Base-by-base conservation (phyloP, 2,113 vertebrate species). In the Leptobrachium ailaonicum region DNA sequence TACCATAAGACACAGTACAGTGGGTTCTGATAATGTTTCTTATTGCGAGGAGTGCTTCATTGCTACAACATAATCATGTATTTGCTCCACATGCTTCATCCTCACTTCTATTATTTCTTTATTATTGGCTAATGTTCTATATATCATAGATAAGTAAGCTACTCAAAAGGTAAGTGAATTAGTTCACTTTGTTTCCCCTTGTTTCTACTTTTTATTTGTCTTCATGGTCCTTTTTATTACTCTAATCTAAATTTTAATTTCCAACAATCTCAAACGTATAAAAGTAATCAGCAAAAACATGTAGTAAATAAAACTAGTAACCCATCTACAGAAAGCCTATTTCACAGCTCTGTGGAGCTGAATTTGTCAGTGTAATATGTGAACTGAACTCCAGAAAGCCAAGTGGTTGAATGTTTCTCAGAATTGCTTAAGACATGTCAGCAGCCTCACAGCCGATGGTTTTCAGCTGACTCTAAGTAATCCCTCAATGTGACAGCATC, bases 401-500 rank as follows among this genome's bases (percentile, higher is more conserved):
- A 70, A 45, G 66, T n/a, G 43, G 68, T 70, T 77, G 42, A 62
- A 70, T 4, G 3, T 77, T 70, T 47, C 68, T 71, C 40, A 41
- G 62, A 50, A 77, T 77, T 70, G 70, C 76, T 71, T 77, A 69
- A 77, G 54, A 77, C 70, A 47, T 77, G 76, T 77, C 53, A 71
- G 70, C 76, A 62, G 47, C 50, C 66, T 69, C 47, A 11, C 47
- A 67, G 75, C 45, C 64, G 11, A n/a, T 68, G 53, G 8, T 58
- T 67, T 77, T 77, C 40, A 68, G 66, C 56, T 54, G n/a, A 40
- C 8, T 20, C 76, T 14, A 60, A 53, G 68, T 60, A 71, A 77
- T 77, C 56, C 67, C 43, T 77, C 76, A 77, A 77, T 77, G 76
- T 77, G 76, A 77, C 76, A 77, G 66, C 40, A 69, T 69, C 64